Evolutionary conservation across 64 coral and sea anemone genomes (phyloP).

Genomic region (Porites lutea): DNA sequence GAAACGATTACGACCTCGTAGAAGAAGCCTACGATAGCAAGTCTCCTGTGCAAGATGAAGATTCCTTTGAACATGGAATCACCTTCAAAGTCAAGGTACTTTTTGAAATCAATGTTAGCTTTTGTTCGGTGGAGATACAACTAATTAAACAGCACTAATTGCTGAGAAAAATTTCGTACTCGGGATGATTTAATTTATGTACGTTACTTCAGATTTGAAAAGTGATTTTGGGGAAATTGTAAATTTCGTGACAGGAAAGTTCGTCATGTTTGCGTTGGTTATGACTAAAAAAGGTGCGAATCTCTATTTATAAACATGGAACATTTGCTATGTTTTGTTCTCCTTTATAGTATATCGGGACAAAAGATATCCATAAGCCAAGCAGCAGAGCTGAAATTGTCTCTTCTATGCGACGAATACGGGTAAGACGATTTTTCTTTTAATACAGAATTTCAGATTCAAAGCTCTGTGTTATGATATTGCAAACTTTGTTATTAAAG

Average conservation of each 20-base stretch:
- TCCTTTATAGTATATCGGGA: constrained; percentile 83
- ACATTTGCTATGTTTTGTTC: constrained; percentile 27
- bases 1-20: constrained; percentile 86
- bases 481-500: too few species aligned
- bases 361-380: constrained; percentile 87
- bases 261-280: constrained; percentile 19
- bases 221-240: background rate
- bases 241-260: background rate
- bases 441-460: background rate
- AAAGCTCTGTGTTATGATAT: background rate
- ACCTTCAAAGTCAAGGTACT: constrained; percentile 85
- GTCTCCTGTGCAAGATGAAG: constrained; percentile 81
- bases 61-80: constrained; percentile 93
- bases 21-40: constrained; percentile 88
- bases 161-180: background rate
- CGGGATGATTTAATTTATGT: background rate
- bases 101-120: background rate
- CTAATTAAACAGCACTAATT: background rate
- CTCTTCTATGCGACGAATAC: constrained; percentile 82
- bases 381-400: constrained; percentile 89
- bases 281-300: background rate
- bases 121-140: background rate
- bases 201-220: background rate
- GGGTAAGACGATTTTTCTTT: constrained; percentile 31
- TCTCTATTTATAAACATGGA: background rate